Conservation (phyloP, 1,140 invertebrate species). For the Tetramorium alpestre region DNA sequence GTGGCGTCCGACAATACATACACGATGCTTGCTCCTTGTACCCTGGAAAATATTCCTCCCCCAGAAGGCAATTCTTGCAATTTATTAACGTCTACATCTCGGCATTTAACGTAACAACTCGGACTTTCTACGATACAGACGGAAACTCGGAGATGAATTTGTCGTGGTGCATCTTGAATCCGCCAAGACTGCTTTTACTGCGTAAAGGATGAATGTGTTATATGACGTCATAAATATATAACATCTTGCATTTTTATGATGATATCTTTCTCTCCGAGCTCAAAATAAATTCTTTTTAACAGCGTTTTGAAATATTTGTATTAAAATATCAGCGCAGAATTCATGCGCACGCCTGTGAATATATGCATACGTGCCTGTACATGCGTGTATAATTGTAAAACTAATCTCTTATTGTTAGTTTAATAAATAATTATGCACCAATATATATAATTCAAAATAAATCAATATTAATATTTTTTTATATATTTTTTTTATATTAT, state of each 20-base stretch:
- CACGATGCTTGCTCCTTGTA: slow-evolving; percentile 39
- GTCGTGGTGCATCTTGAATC: slow-evolving; percentile 53
- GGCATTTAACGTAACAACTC: slow-evolving; percentile 58
- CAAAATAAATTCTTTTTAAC: slow-evolving; percentile 32
- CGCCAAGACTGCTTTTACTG: slow-evolving; percentile 40
- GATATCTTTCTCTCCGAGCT: slow-evolving; percentile 3
- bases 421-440: not conserved
- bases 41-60: slow-evolving; percentile 32
- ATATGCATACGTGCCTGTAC: too few species aligned
- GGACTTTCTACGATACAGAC: slow-evolving; percentile 43
- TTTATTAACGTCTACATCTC: slow-evolving; percentile 57
- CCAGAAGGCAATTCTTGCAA: slow-evolving; percentile 54
- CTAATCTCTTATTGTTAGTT: not conserved
- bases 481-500: not conserved
- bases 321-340: not conserved
- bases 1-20: slow-evolving; percentile 48
- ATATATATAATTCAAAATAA: not conserved
- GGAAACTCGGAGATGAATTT: slow-evolving; percentile 46
- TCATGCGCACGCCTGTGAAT: not conserved
- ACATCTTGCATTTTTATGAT: slow-evolving; percentile 25
- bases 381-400: not conserved
- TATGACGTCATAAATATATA: slow-evolving; percentile 44
- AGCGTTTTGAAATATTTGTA: slow-evolving; percentile 27
- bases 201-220: slow-evolving; percentile 34
- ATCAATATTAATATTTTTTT: not conserved